Conservation (phyloP, 2,797 vertebrate genomes). For the Tokudaia muenninki region DNA sequence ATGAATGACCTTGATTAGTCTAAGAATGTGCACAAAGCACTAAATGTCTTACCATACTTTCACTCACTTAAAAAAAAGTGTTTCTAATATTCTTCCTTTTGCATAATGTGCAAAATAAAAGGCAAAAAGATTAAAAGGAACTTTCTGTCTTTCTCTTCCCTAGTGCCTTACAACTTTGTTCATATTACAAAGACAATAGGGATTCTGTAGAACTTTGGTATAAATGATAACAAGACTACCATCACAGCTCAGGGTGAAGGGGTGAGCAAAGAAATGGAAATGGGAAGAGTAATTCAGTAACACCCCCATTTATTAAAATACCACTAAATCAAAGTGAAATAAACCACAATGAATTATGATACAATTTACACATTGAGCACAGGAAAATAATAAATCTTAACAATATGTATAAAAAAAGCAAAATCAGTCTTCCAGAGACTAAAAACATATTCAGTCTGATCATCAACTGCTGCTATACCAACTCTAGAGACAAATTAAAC, state of each 20-base stretch:
- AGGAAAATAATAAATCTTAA: constrained; percentile 88
- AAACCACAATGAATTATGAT: constrained; percentile 89
- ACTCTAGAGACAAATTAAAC: constrained; percentile 89
- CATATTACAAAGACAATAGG: constrained; percentile 88
- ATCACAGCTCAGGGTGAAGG: constrained; percentile 86
- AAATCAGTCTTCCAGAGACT: constrained; percentile 87
- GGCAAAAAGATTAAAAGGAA: constrained; percentile 91
- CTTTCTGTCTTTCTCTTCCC: constrained; percentile 89
- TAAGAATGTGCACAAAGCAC: constrained; percentile 89
- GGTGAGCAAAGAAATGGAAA: constrained; percentile 78
- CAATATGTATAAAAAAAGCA: constrained; percentile 84
- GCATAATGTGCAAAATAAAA: constrained; percentile 97
- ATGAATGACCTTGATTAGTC: constrained; percentile 85
- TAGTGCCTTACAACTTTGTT: constrained; percentile 92
- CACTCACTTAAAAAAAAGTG: constrained; percentile 86
- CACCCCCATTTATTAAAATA: constrained; percentile 89
- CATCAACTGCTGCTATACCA: constrained; percentile 83
- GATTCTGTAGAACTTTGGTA: constrained; percentile 95
- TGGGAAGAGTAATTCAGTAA: constrained; percentile 85
- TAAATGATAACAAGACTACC: constrained; percentile 89
- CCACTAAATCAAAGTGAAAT: constrained; percentile 87
- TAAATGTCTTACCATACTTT: constrained; percentile 87
- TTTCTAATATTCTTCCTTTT: constrained; percentile 88
- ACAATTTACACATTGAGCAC: constrained; percentile 89
- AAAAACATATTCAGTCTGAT: constrained; percentile 87